Conservation (phyloP, 2,113 vertebrate genomes). For the Perca fluviatilis region DNA sequence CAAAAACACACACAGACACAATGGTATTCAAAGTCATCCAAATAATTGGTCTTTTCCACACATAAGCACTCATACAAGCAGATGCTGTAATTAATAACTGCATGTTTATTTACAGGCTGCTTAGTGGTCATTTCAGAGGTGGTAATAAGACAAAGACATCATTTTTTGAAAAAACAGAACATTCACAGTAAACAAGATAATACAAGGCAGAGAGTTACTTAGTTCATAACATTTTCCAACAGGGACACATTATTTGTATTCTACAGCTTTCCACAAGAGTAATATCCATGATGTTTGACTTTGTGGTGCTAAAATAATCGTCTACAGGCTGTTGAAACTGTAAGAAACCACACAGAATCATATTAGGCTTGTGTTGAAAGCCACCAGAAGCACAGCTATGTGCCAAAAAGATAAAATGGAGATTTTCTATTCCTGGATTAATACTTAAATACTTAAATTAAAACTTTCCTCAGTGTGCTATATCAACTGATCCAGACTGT, state of each 20-base stretch:
- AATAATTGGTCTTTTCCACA: not conserved
- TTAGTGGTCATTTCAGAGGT: constrained; percentile 70
- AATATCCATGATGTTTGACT: not conserved
- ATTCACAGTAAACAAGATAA: constrained; percentile 66
- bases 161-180: not conserved
- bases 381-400: not conserved
- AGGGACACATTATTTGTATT: constrained; percentile 18
- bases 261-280: constrained; percentile 15
- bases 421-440: constrained; percentile 16
- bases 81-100: constrained; percentile 39
- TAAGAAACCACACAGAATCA: constrained; percentile 24
- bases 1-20: not conserved
- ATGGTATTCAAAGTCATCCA: not conserved
- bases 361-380: constrained; percentile 3
- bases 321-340: constrained; percentile 15
- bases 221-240: not conserved
- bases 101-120: constrained; percentile 74
- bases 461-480: not conserved
- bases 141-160: constrained; percentile 45
- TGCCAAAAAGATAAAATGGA: not conserved
- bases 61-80: not conserved
- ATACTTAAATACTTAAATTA: too few relatives aligned
- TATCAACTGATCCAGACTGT: not conserved
- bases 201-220: constrained; percentile 36
- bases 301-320: constrained; percentile 9